These are phyloP conservation scores for Cassiopea xamachana DNA, from an alignment of 30 jellyfish, hydroid and myxozoan genomes.

Conservation along the genomic window DNA sequence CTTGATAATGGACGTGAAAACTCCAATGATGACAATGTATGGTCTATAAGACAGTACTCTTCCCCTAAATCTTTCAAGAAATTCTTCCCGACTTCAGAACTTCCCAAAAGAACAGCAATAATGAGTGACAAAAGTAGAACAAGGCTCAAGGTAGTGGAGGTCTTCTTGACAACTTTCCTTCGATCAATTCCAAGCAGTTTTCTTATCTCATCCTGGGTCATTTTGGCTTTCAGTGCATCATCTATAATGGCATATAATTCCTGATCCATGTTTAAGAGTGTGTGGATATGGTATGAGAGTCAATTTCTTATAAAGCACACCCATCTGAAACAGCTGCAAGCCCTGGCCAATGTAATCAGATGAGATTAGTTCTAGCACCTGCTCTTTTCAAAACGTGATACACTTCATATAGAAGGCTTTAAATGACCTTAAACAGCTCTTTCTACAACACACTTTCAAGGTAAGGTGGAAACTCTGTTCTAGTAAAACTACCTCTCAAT, in stretches of 20 bases:
- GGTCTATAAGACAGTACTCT: slow-evolving; percentile 71
- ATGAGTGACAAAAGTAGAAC: slow-evolving; percentile 1
- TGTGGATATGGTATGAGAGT: not conserved
- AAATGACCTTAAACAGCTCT: too few species aligned
- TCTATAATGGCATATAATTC: slow-evolving; percentile 5
- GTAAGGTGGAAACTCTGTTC: too few species aligned
- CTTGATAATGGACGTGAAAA: slow-evolving; percentile 79
- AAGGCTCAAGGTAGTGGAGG: not conserved
- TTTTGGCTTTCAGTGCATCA: slow-evolving; percentile 28
- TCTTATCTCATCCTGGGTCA: slow-evolving; percentile 50
- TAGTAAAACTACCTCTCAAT: too few species aligned
- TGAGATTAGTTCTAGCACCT: not conserved
- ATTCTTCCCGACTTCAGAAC: slow-evolving; percentile 18
- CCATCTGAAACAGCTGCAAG: not conserved
- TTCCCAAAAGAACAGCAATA: not conserved
- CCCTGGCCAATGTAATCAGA: not conserved
- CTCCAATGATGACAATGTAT: slow-evolving; percentile 70
- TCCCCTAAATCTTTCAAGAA: slow-evolving; percentile 13
- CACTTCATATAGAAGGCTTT: too few species aligned
- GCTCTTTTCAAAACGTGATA: not conserved
- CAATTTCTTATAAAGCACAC: not conserved
- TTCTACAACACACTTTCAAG: too few species aligned
- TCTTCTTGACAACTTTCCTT: not conserved
- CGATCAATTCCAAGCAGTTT: slow-evolving; percentile 53
- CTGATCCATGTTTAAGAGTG: slow-evolving; percentile 10